Conservation (phyloP, 2,113 vertebrate genomes). For the Trogon surrucura region DNA sequence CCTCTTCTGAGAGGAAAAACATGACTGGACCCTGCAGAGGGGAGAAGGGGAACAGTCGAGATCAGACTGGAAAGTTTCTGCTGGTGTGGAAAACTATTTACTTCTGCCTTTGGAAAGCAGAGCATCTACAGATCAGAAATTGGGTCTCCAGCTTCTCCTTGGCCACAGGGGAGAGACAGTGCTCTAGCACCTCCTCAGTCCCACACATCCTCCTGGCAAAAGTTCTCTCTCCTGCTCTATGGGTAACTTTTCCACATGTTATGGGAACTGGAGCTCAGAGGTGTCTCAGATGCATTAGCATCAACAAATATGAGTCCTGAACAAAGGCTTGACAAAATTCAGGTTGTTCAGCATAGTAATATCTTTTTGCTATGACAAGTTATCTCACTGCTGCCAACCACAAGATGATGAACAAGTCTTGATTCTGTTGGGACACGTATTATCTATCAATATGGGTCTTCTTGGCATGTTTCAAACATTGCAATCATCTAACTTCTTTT, state of each 20-base stretch:
- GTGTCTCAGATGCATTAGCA: background rate
- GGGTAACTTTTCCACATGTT: background rate
- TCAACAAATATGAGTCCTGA: background rate
- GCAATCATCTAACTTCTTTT: background rate
- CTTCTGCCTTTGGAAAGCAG: background rate
- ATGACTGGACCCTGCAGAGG: accelerated
- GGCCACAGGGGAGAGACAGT: background rate
- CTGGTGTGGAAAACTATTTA: background rate
- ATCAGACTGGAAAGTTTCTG: background rate
- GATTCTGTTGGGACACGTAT: background rate
- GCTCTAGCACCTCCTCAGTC: background rate
- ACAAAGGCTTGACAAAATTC: background rate
- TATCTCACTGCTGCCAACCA: background rate
- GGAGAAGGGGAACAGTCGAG: background rate
- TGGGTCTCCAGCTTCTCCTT: background rate
- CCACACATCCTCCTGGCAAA: background rate
- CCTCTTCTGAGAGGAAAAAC: background rate
- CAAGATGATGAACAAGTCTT: background rate
- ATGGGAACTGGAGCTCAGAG: background rate
- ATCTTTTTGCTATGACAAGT: background rate
- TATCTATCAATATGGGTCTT: background rate
- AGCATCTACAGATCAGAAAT: background rate
- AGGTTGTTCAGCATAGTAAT: background rate
- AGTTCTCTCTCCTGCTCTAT: background rate
- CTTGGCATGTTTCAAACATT: background rate